Evolutionary conservation across 2,888 invertebrate genomes (phyloP).

Genomic region (Oxycera nigricornis): DNA sequence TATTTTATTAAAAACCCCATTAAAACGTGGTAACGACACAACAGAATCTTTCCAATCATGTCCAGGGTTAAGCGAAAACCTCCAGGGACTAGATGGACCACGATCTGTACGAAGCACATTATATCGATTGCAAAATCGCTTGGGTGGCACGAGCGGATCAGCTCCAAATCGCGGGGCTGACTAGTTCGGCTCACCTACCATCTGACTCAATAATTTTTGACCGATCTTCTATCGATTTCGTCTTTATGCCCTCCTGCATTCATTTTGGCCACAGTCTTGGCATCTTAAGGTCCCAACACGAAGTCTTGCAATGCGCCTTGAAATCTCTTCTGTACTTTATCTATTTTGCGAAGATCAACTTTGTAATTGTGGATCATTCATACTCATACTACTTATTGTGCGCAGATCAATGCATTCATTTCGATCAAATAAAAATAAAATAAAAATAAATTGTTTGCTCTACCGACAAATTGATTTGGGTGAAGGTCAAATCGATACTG

Average conservation of each 20-base stretch:
- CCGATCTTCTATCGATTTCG: constrained; percentile 18
- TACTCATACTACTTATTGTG: constrained; percentile 12
- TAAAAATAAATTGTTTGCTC: constrained; percentile 17
- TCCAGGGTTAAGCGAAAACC: not conserved
- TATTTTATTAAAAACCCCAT: too few species aligned
- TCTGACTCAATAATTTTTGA: constrained; percentile 38
- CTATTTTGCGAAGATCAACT: constrained; percentile 4
- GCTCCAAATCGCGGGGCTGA: not conserved
- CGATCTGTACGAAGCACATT: constrained; percentile 28
- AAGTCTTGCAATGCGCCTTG: constrained; percentile 19
- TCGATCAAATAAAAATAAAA: not conserved
- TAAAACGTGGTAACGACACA: too few species aligned
- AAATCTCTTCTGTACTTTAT: not conserved
- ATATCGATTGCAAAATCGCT: constrained; percentile 38
- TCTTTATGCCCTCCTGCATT: constrained; percentile 15
- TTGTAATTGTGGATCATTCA: constrained; percentile 13
- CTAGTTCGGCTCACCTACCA: constrained; percentile 26
- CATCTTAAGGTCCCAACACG: constrained; percentile 26
- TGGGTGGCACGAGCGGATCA: constrained; percentile 40
- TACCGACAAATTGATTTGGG: constrained; percentile 40
- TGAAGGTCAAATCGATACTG: constrained; percentile 27
- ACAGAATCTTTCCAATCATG: not conserved
- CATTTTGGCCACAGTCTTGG: constrained; percentile 4
- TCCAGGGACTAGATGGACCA: not conserved
- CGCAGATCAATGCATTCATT: constrained; percentile 11